phyloP scores from a whole-genome alignment of 2,113 vertebrate species.

The Thamnaconus septentrionalis region DNA sequence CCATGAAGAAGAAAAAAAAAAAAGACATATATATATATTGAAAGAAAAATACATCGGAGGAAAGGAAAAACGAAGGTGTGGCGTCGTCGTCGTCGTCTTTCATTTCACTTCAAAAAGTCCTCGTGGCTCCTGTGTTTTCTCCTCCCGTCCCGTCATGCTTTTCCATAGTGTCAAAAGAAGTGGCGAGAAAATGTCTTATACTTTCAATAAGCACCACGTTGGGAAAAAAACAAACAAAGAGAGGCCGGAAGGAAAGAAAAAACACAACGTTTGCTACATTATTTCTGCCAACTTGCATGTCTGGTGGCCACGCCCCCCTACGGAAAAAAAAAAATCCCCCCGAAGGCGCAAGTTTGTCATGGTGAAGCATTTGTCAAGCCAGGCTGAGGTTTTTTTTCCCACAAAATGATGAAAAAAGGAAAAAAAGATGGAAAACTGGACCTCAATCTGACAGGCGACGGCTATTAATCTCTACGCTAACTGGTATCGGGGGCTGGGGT shows the following conservation, averaged over 20 bases:
- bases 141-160: conserved; percentile 78
- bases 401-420: conserved; percentile 69
- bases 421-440: conserved; percentile 60
- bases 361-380: conserved; percentile 57
- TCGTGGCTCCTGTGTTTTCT: conserved; percentile 78
- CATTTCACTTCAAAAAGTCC: conserved; percentile 58
- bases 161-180: conserved; percentile 76
- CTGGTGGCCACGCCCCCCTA: conserved; percentile 61
- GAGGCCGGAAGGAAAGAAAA: conserved; percentile 9
- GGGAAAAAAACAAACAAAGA: conserved; percentile 38
- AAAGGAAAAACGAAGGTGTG: conserved; percentile 26
- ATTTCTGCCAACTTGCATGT: conserved; percentile 69
- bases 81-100: conserved; percentile 68
- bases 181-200: conserved; percentile 52
- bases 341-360: no score
- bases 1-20: conserved; percentile 57
- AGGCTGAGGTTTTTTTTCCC: conserved; percentile 64
- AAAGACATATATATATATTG: background rate
- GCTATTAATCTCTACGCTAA: conserved; percentile 72
- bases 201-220: conserved; percentile 72
- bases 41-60: conserved; percentile 22
- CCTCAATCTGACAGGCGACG: conserved; percentile 70
- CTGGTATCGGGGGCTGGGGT: conserved; percentile 49
- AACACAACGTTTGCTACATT: conserved; percentile 75
- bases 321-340: background rate